A percentile compares a stretch with the other conserved stretches of the same genome.
These are phyloP conservation scores for Dryoscopus gambensis DNA, from an alignment of 2,113 vertebrate genomes.

Conservation along the genomic window DNA sequence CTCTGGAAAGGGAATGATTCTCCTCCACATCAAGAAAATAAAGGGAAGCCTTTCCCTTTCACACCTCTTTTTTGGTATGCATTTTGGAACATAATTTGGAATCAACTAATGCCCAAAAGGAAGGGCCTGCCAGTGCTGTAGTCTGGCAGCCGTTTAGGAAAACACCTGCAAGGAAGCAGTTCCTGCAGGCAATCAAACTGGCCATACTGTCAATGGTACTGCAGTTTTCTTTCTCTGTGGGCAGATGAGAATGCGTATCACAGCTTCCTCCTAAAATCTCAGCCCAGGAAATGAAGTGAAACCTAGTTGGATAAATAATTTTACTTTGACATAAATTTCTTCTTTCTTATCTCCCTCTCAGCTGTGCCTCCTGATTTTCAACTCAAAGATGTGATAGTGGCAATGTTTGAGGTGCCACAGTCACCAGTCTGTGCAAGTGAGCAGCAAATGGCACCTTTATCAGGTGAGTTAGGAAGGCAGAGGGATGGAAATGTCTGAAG, in stretches of 20 bases:
- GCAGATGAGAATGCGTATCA: background rate
- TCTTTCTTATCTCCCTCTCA: background rate
- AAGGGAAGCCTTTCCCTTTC: background rate
- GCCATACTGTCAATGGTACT: no score
- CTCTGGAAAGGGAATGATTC: background rate
- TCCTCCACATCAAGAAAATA: background rate
- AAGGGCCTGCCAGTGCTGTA: background rate
- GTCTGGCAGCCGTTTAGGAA: background rate
- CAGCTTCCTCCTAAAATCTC: background rate
- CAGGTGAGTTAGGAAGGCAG: background rate
- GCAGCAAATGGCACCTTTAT: background rate
- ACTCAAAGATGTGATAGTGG: background rate
- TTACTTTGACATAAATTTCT: background rate
- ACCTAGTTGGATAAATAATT: background rate
- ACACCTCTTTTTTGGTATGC: background rate
- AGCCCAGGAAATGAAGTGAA: background rate
- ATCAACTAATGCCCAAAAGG: background rate
- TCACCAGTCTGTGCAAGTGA: background rate
- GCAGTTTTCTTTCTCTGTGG: background rate
- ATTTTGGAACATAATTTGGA: background rate
- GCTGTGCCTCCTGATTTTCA: background rate
- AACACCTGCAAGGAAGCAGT: background rate
- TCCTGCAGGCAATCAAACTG: background rate
- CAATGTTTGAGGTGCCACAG: background rate
- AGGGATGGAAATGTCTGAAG: background rate